These are phyloP conservation scores for Argyrosomus regius DNA, from an alignment of 2,797 vertebrate genomes.

Conservation along the genomic window DNA sequence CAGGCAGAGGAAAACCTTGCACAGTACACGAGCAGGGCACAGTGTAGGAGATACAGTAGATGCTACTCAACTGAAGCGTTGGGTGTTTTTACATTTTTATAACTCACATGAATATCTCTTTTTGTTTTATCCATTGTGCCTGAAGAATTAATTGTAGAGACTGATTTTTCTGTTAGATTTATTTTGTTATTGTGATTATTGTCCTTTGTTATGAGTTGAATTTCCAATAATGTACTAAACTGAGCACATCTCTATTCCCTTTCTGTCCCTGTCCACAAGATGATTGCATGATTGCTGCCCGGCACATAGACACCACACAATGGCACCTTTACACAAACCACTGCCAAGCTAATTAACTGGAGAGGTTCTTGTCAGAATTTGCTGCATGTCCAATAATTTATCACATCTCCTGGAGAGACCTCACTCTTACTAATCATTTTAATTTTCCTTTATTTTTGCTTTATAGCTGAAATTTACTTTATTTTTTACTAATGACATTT, in stretches of 20 bases:
- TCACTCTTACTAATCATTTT: constrained; percentile 36
- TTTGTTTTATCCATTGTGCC: not conserved
- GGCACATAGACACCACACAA: constrained; percentile 5
- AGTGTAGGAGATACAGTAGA: not conserved
- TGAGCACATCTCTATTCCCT: not conserved
- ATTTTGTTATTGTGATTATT: not conserved
- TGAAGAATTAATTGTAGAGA: not conserved
- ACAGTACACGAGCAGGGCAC: not conserved
- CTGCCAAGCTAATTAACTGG: constrained; percentile 54
- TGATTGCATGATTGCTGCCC: not conserved
- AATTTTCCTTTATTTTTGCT: constrained; percentile 14
- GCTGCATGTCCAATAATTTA: constrained; percentile 31
- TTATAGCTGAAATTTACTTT: constrained; percentile 30
- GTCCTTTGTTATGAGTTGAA: not conserved
- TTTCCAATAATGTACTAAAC: not conserved
- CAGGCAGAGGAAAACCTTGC: not conserved
- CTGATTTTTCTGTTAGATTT: not conserved
- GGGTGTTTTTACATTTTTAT: not conserved
- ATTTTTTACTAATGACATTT: constrained; percentile 36
- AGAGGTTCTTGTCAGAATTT: constrained; percentile 34
- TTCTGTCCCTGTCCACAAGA: not conserved
- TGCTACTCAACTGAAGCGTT: not conserved
- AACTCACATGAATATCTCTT: not conserved
- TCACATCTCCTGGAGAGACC: constrained; percentile 33
- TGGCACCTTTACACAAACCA: constrained; percentile 30